These are phyloP conservation scores for Chrysolina oricalcia DNA, from an alignment of 2,888 invertebrate genomes.

Conservation along the genomic window DNA sequence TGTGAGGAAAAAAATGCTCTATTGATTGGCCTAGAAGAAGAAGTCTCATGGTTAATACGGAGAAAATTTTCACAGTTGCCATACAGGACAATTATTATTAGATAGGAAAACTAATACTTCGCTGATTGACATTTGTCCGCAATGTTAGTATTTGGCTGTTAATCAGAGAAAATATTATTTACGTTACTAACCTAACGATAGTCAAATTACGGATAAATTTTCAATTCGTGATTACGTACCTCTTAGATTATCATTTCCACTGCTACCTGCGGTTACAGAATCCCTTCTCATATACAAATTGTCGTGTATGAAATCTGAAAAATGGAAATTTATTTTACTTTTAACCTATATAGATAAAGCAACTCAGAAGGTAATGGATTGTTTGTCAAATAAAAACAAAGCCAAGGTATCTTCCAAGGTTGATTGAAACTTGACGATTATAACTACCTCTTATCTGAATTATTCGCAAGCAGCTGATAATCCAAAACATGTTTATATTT, in stretches of 20 bases:
- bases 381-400: slow-evolving; percentile 17
- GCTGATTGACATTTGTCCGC: too few species aligned
- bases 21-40: too few species aligned
- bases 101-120: too few species aligned
- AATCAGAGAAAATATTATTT: not conserved
- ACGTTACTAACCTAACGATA: not conserved
- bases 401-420: not conserved
- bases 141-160: too few species aligned
- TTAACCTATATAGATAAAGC: not conserved
- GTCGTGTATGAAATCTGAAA: slow-evolving; percentile 68
- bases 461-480: too few species aligned
- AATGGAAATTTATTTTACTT: slow-evolving; percentile 11
- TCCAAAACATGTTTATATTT: too few species aligned
- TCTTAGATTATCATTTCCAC: slow-evolving; percentile 59
- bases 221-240: slow-evolving; percentile 51
- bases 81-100: too few species aligned
- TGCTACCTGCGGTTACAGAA: slow-evolving; percentile 31
- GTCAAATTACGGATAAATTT: not conserved
- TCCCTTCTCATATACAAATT: slow-evolving; percentile 60
- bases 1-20: too few species aligned
- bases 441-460: too few species aligned
- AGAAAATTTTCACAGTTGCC: too few species aligned
- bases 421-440: not conserved
- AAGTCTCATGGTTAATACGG: too few species aligned
- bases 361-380: not conserved